Evolutionary conservation across 1,140 invertebrate genomes (phyloP), one percentile per base, ranked within the genome.

Genomic region (Drosophila pectinifera): DNA sequence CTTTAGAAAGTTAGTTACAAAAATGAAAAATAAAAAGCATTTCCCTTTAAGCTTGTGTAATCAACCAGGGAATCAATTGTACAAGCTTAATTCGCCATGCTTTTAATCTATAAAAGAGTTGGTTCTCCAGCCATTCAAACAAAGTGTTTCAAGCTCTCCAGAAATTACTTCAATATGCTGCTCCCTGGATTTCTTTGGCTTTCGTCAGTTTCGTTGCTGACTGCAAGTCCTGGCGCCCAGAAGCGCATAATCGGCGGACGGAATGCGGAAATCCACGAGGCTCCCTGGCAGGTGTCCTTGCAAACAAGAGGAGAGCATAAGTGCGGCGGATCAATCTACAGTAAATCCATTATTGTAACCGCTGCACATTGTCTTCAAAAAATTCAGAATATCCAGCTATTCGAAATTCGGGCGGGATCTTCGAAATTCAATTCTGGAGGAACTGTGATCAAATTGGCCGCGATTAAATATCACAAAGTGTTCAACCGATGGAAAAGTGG

Each of bases 281-380:
- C 93, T 76, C 94, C 94, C 0, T 94, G 94, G 77, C 93, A 93
- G 72, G 92, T 94, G 13, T 94, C 94, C 4, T 89, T 94, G 34
- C 93, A 93, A n/a, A n/a, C n/a, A n/a, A n/a, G n/a, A n/a, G n/a
- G n/a, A n/a, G n/a, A 56, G 24, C 91, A 91, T 46, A n/a, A 8
- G 5, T 95, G 94, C 72, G 94, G 94, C 8, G 94, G 93, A n/a
- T 93, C 93, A 6, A 93, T 95, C 61, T 92, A 94, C 53, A 91
- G 78, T 58, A 67, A 85, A 22, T 65, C 69, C 5, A 93, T 92
- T 64, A 88, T 94, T 43, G 51, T 95, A 34, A 94, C 93, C 10
- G 94, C 94, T 28, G 94, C 94, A 18, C 94, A 95, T 76, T 95
- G 94, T 64, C 10, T 77, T 10, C 0, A 8, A 3, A 0, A 3